Base-by-base conservation (phyloP, 1,140 invertebrate species). In the Sarcophaga peregrina region DNA sequence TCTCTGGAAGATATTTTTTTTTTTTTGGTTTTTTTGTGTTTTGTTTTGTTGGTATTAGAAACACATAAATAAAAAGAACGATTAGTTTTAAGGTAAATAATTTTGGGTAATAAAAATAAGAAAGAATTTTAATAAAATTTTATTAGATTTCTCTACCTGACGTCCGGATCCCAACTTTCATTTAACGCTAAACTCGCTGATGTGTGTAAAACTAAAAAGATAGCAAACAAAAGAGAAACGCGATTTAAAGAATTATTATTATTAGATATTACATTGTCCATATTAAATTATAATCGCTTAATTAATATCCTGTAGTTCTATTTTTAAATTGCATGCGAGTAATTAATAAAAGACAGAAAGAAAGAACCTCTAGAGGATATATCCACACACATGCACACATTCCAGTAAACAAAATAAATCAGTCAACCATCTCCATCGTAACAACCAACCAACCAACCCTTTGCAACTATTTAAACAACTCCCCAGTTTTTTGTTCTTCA, bases 111-210 rank as follows among this genome's bases (percentile, higher is more conserved):
- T 7, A 58, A 75, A 82, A 78, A 78, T 17, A 17, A 78, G 13
- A 68, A 20, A 47, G 15, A n/a, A 15, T 82, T 46, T 82, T 52
- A 17, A 46, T 5, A 37, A 37, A 37, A 37, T 62, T 54, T 80
- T 68, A 13, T n/a, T 45, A 58, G 11, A 52, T 85, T 89, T 37
- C 25, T 83, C 25, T 83, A 90, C 89, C 90, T 94, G 78, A 98
- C 97, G 93, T 98, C 96, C 85, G 97, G 97, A 93, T 98, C 97
- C 97, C 97, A 98, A 92, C 97, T 98, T 93, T 99, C 97, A 92
- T 98, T 98, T 90, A 99, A 93, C 85, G 97, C 97, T 90, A 99
- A 93, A 93, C 97, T 98, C 89, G 97, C 97, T 89, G 97, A 98
- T 88, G 97, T 99, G 92, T 99, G 97, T 91, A 98, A 95, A 92